Conservation (phyloP, 2,113 vertebrate genomes). For the Hipposideros armiger region DNA sequence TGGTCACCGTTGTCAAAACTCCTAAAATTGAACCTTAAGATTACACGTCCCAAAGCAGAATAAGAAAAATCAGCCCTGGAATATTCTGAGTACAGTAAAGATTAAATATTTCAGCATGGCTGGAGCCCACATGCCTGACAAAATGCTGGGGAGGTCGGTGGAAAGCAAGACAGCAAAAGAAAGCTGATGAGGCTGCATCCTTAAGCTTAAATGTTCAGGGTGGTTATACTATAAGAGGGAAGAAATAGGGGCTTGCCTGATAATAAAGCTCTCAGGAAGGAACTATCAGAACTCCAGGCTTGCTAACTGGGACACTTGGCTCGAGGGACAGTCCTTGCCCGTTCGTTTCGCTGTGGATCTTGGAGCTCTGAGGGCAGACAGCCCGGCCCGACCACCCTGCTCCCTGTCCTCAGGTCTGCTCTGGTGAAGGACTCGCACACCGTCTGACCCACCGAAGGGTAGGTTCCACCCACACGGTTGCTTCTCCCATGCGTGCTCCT, state of each 20-base stretch:
- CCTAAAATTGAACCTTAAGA: too few relatives aligned
- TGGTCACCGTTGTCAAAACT: neutral
- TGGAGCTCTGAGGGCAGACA: too few relatives aligned
- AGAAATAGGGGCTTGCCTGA: neutral
- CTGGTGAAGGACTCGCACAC: conserved; percentile 91
- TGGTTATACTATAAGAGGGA: neutral
- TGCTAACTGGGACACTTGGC: too few relatives aligned
- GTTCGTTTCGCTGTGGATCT: too few relatives aligned
- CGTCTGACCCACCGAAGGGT: conserved; percentile 90
- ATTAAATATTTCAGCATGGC: neutral
- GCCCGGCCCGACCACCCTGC: conserved; percentile 82
- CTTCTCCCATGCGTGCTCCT: accelerated
- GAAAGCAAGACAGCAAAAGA: neutral
- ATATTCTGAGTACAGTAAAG: neutral
- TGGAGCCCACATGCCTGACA: neutral
- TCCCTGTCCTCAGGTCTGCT: conserved; percentile 87
- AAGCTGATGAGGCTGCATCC: too few relatives aligned
- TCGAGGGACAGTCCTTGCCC: too few relatives aligned
- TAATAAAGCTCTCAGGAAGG: too few relatives aligned
- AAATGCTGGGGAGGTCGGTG: too few relatives aligned
- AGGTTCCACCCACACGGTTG: accelerated
- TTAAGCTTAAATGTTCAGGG: too few relatives aligned
- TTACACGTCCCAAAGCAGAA: neutral
- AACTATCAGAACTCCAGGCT: too few relatives aligned
- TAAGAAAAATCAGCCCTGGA: neutral